Evolutionary conservation across 2,888 invertebrate species (phyloP).

Genomic region (Caenorhabditis imperialis): DNA sequence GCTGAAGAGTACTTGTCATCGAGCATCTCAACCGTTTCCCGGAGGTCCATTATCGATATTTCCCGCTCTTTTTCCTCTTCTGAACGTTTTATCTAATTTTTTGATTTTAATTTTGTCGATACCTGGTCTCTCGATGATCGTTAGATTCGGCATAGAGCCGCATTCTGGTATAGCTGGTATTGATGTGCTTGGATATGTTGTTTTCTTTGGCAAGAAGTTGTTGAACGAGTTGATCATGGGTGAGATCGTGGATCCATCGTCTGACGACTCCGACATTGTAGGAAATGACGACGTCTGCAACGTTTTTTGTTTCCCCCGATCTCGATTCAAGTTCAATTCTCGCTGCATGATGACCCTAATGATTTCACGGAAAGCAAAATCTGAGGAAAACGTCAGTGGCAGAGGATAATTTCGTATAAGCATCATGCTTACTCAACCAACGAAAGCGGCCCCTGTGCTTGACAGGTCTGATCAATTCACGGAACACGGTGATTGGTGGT

Average conservation of each 20-base stretch:
- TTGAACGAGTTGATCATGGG: constrained; percentile 59
- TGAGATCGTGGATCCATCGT: constrained; percentile 63
- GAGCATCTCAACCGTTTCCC: constrained; percentile 43
- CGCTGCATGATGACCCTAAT: constrained; percentile 21
- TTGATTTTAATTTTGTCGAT: background rate
- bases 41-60: constrained; percentile 49
- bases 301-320: constrained; percentile 5
- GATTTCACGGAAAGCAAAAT: constrained; percentile 26
- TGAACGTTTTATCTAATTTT: background rate
- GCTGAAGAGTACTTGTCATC: constrained; percentile 53
- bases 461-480: constrained; percentile 42
- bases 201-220: constrained; percentile 42
- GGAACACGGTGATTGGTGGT: constrained; percentile 38
- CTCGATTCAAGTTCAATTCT: constrained; percentile 9
- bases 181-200: constrained; percentile 38
- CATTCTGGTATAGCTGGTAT: constrained; percentile 55
- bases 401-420: constrained; percentile 1
- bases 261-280: constrained; percentile 68
- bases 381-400: constrained; percentile 13
- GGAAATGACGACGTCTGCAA: constrained; percentile 76
- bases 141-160: constrained; percentile 60
- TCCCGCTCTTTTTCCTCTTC: constrained; percentile 28
- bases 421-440: constrained; percentile 24
- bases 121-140: constrained; percentile 41
- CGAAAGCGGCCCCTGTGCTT: constrained; percentile 25